Base-by-base conservation (phyloP, 2,113 vertebrate species). In the Drymodes brunneopygia region DNA sequence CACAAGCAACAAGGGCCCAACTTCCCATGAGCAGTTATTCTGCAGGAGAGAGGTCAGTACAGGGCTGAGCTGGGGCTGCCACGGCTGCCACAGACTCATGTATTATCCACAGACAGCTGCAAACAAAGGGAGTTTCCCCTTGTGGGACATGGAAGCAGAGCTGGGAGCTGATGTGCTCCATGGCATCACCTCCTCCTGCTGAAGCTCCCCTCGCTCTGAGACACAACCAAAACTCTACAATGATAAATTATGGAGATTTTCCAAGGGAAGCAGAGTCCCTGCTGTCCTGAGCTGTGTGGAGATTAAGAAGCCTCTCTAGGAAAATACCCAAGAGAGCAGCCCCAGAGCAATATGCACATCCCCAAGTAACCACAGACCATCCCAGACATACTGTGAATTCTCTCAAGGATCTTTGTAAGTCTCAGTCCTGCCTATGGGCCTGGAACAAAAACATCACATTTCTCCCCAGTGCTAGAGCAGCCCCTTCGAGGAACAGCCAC, bases 381-480 rank as follows among this genome's bases (percentile, higher is more conserved):
- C 23, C 0, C 0, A 78, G 25, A 54, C n/a, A 51, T 1, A 29
- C 42, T 31, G n/a, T 31, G 4, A 27, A 4, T 21, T 38, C n/a
- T 70, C 31, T 61, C 22, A 64, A 56, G 7, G 11, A 57, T 18
- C 64, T 45, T 67, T 12, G 14, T 0, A 50, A 60, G 25, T 11
- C 56, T 78, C 25, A 38, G 2, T 48, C 33, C 57, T n/a, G 10
- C 2, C 36, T 44, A 17, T 51, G 31, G 8, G 4, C 28, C 48
- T 50, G 18, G 19, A 50, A 57, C 31, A 70, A 42, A 45, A 23
- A 0, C 2, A 6, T 3, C 23, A 6, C 10, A 23, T 40, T 40
- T 44, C 42, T 48, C 17, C 9, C 24, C 64, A 29, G 0, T 8
- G 27, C 47, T 9, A 27, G 56, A 57, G 15, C 54, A 42, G 29